Conservation (phyloP, 1,140 invertebrate genomes). For the Popillia japonica region DNA sequence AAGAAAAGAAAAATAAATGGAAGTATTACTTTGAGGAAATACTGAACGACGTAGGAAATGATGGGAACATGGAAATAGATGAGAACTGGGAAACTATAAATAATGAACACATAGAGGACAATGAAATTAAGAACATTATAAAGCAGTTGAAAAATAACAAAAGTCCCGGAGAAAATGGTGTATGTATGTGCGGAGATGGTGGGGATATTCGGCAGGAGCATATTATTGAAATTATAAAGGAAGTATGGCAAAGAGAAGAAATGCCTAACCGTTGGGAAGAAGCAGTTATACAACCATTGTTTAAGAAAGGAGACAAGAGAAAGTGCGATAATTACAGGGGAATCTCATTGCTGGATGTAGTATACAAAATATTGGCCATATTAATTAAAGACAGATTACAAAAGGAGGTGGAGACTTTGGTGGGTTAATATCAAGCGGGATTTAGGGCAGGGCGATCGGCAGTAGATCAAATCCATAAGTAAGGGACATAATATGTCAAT, state of each 20-base stretch:
- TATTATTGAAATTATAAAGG: background rate
- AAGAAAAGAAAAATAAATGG: background rate
- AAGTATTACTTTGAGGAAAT: background rate
- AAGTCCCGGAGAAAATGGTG: background rate
- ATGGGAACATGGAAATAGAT: background rate
- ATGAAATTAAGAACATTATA: background rate
- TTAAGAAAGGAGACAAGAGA: background rate
- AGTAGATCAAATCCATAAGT: background rate
- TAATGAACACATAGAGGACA: background rate
- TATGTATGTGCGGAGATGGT: slow-evolving; percentile 2
- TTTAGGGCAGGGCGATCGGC: background rate
- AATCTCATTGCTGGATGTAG: background rate
- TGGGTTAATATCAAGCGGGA: background rate
- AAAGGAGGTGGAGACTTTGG: background rate
- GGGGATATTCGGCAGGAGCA: background rate
- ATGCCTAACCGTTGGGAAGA: background rate
- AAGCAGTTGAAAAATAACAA: background rate
- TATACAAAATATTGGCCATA: slow-evolving; percentile 16
- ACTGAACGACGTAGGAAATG: background rate
- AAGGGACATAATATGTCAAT: background rate
- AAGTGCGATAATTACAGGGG: background rate
- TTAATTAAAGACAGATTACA: background rate
- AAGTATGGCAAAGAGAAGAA: background rate
- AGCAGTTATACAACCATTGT: background rate
- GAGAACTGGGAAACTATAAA: background rate